Percentiles rank a stretch among this genome's conserved stretches.
Evolutionary conservation across 2,888 invertebrate genomes (phyloP).

Genomic region (Eilema sororculum): DNA sequence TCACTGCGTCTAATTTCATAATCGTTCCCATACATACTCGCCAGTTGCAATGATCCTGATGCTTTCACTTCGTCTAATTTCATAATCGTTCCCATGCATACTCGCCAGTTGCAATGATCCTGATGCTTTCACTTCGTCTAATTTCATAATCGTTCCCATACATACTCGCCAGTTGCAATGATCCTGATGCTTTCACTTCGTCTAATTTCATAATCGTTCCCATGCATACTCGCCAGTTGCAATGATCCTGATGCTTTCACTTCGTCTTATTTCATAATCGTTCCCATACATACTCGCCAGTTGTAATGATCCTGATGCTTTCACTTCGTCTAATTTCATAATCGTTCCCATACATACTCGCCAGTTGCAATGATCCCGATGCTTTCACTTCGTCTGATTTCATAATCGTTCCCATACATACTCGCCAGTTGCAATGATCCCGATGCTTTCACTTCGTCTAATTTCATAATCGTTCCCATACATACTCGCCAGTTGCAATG

Average conservation of each 20-base stretch:
- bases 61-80: not conserved
- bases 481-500: not conserved
- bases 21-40: too few relatives aligned
- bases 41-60: not conserved
- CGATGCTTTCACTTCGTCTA: not conserved
- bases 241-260: not conserved
- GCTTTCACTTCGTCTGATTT: not conserved
- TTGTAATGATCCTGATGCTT: not conserved
- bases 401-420: not conserved
- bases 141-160: not conserved
- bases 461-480: not conserved
- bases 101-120: not conserved
- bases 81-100: not conserved
- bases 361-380: not conserved
- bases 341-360: too few relatives aligned
- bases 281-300: not conserved
- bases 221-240: not conserved
- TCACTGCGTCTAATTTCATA: not conserved
- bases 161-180: not conserved
- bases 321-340: not conserved
- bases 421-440: not conserved
- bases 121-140: not conserved
- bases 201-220: not conserved
- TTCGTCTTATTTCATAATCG: not conserved
- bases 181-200: not conserved